These are phyloP conservation scores for Zosterops borbonicus DNA, from an alignment of 2,113 vertebrate genomes.

Conservation along the genomic window DNA sequence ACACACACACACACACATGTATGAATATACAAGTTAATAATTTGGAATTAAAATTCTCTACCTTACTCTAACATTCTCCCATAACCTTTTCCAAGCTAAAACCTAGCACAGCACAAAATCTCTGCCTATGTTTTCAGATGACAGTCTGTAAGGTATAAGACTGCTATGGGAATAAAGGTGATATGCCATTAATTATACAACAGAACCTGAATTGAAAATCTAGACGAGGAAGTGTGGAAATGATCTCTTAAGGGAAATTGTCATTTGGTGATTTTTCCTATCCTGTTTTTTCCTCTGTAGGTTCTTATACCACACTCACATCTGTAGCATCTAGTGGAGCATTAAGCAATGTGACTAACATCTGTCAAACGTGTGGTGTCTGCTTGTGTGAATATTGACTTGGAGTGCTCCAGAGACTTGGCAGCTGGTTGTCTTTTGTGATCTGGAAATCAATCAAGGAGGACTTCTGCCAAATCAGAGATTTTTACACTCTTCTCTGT, in stretches of 20 bases:
- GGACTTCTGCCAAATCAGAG: conserved; percentile 40
- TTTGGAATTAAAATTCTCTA: neutral
- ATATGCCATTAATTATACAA: conserved; percentile 58
- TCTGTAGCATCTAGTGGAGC: conserved; percentile 42
- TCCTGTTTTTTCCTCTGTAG: neutral
- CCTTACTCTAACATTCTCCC: neutral
- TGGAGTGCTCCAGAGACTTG: conserved; percentile 37
- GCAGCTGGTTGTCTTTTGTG: conserved; percentile 62
- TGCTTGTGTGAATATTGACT: conserved; percentile 48
- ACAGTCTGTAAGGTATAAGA: conserved; percentile 8
- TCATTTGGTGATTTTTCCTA: neutral
- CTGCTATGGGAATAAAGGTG: conserved; percentile 41
- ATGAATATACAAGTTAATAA: neutral
- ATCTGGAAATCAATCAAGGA: conserved; percentile 53
- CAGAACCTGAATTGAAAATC: conserved; percentile 2
- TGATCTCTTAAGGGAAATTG: neutral
- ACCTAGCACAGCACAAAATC: conserved; percentile 6
- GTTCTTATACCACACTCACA: neutral
- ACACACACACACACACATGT: neutral
- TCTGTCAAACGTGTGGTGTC: conserved; percentile 41
- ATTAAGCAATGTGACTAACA: conserved; percentile 58
- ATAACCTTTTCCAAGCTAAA: neutral
- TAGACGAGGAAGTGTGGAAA: conserved; percentile 9
- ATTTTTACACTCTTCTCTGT: conserved; percentile 2
- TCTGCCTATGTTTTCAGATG: neutral